Conservation (phyloP, 2,888 invertebrate species). For the Rhabditoides inermis region DNA sequence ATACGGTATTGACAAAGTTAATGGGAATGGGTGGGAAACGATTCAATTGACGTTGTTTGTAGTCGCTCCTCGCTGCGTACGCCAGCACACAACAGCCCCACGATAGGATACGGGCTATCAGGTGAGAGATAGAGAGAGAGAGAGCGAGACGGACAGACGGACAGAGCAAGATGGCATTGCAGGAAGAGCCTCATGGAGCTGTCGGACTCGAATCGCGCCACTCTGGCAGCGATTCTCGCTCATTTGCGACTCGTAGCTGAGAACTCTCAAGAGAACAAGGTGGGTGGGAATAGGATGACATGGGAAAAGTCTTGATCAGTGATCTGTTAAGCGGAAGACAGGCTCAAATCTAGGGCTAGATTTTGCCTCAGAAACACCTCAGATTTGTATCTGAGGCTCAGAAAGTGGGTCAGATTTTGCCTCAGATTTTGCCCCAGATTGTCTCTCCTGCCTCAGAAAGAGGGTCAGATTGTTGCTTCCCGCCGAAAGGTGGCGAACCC, state of each 20-base stretch:
- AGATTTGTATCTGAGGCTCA: too few relatives aligned
- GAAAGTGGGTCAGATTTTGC: too few relatives aligned
- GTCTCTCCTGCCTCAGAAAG: too few relatives aligned
- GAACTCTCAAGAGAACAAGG: slow-evolving; percentile 70
- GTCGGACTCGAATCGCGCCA: slow-evolving; percentile 42
- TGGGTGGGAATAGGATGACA: too few relatives aligned
- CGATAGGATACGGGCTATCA: slow-evolving; percentile 19
- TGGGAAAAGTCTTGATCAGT: too few relatives aligned
- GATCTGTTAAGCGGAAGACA: too few relatives aligned
- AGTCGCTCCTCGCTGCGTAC: slow-evolving; percentile 34
- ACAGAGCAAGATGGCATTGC: slow-evolving; percentile 1
- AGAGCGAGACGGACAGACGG: neutral
- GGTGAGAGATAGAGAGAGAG: slow-evolving; percentile 8
- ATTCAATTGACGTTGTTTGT: slow-evolving; percentile 8
- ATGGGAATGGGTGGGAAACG: neutral
- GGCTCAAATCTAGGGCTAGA: too few relatives aligned
- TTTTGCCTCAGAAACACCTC: too few relatives aligned
- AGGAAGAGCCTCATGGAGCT: slow-evolving; percentile 44
- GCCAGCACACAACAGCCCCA: slow-evolving; percentile 13
- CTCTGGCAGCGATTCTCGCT: slow-evolving; percentile 36
- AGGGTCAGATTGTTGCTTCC: too few relatives aligned
- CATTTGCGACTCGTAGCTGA: slow-evolving; percentile 67
- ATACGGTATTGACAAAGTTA: too few relatives aligned
- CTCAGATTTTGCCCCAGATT: too few relatives aligned
- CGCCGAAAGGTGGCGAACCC: too few relatives aligned